phyloP scores from a whole-genome alignment of 2,113 vertebrate genomes.

The Equus przewalskii region DNA sequence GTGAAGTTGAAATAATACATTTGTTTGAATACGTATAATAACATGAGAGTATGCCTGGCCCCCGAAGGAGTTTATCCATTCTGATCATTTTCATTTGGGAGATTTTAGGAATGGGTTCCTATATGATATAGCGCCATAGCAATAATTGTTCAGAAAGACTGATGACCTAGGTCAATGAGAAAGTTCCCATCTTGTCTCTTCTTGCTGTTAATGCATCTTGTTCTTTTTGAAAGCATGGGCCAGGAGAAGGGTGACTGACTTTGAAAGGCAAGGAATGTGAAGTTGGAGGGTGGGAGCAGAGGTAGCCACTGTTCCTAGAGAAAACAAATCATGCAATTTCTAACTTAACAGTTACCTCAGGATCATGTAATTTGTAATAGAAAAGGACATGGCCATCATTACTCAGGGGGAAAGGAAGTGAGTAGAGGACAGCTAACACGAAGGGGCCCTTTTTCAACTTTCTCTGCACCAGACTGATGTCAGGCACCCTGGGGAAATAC shows the following conservation, averaged over 20 bases:
- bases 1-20: not conserved
- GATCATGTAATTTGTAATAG: not conserved
- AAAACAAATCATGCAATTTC: not conserved
- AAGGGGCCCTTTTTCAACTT: not conserved
- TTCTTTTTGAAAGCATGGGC: not conserved
- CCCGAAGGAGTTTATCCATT: not conserved
- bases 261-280: not conserved
- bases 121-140: not conserved
- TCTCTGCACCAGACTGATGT: not conserved
- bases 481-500: not conserved
- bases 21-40: conserved; percentile 7
- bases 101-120: not conserved
- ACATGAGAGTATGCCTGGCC: not conserved
- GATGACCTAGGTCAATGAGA: not conserved
- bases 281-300: not conserved
- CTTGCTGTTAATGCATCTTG: not conserved
- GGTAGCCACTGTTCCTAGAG: not conserved
- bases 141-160: not conserved
- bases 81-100: not conserved
- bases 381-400: not conserved
- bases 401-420: not conserved
- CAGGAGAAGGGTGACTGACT: not conserved
- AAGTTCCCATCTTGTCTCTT: not conserved
- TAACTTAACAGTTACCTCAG: not conserved
- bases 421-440: not conserved